These are phyloP conservation scores for Uria aalge DNA, from an alignment of 2,113 vertebrate genomes.

Conservation along the genomic window DNA sequence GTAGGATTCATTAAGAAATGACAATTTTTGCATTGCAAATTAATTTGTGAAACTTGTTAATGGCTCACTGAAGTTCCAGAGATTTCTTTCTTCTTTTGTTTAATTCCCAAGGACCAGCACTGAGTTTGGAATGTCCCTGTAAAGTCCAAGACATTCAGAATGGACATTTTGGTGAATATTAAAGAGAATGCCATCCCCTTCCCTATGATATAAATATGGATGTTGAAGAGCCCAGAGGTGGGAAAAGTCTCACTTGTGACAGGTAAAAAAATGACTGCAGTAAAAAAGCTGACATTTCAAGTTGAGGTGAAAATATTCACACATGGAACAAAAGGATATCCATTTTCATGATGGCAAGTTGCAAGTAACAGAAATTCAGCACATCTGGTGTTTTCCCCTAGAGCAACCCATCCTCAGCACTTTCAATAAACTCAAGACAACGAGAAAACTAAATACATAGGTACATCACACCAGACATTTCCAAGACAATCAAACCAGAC, in stretches of 20 bases:
- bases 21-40: background rate
- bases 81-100: background rate
- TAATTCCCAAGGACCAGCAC: background rate
- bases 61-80: background rate
- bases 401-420: background rate
- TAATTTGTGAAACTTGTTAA: background rate
- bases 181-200: background rate
- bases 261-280: background rate
- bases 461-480: background rate
- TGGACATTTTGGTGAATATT: background rate
- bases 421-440: background rate
- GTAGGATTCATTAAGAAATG: background rate
- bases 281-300: background rate
- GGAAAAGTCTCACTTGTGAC: background rate
- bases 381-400: background rate
- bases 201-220: background rate
- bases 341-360: background rate
- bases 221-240: background rate
- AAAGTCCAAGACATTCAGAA: background rate
- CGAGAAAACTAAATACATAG: background rate
- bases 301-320: conserved; percentile 4
- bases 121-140: background rate
- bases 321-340: background rate
- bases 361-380: background rate
- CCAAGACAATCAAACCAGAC: background rate